These are phyloP conservation scores for Spatulosminthurus flaviceps DNA, from an alignment of 2,888 invertebrate genomes.

Conservation along the genomic window DNA sequence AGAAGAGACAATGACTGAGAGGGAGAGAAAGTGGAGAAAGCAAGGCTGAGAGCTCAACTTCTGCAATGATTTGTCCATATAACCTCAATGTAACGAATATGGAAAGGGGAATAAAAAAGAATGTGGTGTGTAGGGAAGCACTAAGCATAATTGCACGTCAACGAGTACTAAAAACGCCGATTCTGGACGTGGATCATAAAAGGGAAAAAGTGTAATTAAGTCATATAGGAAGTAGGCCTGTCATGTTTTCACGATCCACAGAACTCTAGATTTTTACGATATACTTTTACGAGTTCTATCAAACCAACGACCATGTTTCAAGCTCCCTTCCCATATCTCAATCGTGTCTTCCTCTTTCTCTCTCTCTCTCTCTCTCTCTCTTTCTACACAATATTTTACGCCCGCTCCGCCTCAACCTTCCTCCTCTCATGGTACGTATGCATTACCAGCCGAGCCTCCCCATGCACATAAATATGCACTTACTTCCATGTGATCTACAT, in stretches of 20 bases:
- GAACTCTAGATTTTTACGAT: slow-evolving; percentile 44
- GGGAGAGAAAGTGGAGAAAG: background rate
- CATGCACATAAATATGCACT: background rate
- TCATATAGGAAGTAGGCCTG: slow-evolving; percentile 46
- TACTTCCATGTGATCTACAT: background rate
- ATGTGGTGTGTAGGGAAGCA: slow-evolving; percentile 16
- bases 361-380: background rate
- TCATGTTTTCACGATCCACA: slow-evolving; percentile 51
- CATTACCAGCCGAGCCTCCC: background rate
- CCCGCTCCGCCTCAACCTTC: slow-evolving; percentile 9
- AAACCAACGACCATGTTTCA: slow-evolving; percentile 9
- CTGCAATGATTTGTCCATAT: background rate
- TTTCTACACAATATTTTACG: slow-evolving; percentile 30
- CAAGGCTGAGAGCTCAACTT: background rate
- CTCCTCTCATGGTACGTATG: background rate
- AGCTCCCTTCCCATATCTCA: background rate
- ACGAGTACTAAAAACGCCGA: slow-evolving; percentile 38
- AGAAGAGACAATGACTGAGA: background rate
- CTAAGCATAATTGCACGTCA: slow-evolving; percentile 35
- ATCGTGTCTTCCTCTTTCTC: slow-evolving; percentile 5
- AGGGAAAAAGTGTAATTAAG: slow-evolving; percentile 53
- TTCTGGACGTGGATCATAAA: slow-evolving; percentile 38
- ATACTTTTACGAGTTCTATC: slow-evolving; percentile 45
- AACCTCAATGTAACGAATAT: slow-evolving; percentile 2
- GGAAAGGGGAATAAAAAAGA: background rate